Evolutionary conservation across 2,888 invertebrate genomes (phyloP).

Genomic region (Charanyca ferruginea): DNA sequence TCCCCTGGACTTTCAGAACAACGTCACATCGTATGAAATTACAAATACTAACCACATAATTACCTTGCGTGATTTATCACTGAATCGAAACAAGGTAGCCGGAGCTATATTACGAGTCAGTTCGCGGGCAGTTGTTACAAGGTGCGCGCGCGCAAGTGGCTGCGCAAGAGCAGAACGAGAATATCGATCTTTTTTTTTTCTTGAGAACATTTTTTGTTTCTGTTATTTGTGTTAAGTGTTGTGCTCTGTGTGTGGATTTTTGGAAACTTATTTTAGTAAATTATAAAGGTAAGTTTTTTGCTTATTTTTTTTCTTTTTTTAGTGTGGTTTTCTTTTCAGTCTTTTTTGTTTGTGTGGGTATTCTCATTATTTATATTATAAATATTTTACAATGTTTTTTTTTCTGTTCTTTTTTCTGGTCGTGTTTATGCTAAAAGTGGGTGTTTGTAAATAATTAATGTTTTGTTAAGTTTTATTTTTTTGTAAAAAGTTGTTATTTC

Average conservation of each 20-base stretch:
- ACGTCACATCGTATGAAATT: slow-evolving; percentile 23
- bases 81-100: slow-evolving; percentile 10
- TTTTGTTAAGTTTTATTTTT: not conserved
- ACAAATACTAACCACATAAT: slow-evolving; percentile 2
- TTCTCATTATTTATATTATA: too few species aligned
- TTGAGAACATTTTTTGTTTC: slow-evolving; percentile 15
- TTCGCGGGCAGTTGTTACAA: slow-evolving; percentile 43
- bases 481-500: not conserved
- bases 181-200: slow-evolving; percentile 30
- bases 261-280: slow-evolving; percentile 17
- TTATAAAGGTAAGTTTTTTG: slow-evolving; percentile 42
- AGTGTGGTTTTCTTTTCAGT: not conserved
- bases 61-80: slow-evolving; percentile 27
- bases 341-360: too few species aligned
- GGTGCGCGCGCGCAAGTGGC: slow-evolving; percentile 38
- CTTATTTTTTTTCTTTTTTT: not conserved
- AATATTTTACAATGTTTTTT: too few species aligned
- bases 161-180: slow-evolving; percentile 52
- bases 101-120: slow-evolving; percentile 28
- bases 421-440: not conserved
- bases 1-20: slow-evolving; percentile 16
- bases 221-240: slow-evolving; percentile 29
- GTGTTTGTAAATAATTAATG: slow-evolving; percentile 11
- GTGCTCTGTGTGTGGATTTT: slow-evolving; percentile 41
- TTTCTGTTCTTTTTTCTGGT: not conserved